Percentiles rank a stretch among this genome's conserved stretches.
Conservation (phyloP, 2,888 invertebrate species). For the Pandemis corylana region DNA sequence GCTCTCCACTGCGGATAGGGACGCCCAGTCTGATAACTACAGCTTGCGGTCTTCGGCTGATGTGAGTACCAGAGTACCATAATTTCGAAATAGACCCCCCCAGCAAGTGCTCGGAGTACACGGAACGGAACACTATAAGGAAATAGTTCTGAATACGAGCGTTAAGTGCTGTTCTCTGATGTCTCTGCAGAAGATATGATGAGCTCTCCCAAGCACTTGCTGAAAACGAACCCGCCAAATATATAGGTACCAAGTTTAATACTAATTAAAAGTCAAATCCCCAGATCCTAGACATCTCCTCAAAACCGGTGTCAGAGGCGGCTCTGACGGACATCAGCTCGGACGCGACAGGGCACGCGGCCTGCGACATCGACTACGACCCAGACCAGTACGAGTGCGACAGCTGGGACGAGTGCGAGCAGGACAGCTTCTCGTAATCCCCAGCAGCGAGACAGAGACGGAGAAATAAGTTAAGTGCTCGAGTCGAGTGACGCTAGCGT, state of each 20-base stretch:
- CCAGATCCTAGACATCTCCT: constrained; percentile 81
- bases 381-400: constrained; percentile 81
- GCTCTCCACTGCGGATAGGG: constrained; percentile 66
- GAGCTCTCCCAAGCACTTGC: too few relatives aligned
- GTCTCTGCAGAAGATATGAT: too few relatives aligned
- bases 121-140: too few relatives aligned
- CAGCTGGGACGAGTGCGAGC: constrained; percentile 84
- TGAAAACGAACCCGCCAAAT: too few relatives aligned
- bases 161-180: too few relatives aligned
- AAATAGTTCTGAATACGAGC: too few relatives aligned
- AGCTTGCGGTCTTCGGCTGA: constrained; percentile 80
- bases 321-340: constrained; percentile 81
- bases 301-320: constrained; percentile 81
- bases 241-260: not conserved
- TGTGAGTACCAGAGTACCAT: constrained; percentile 57
- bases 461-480: constrained; percentile 28
- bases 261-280: not conserved
- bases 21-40: constrained; percentile 80
- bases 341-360: constrained; percentile 82
- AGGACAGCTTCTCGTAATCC: constrained; percentile 80
- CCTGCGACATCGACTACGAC: constrained; percentile 83
- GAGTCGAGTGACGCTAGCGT: constrained; percentile 8
- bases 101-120: too few relatives aligned
- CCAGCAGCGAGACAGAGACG: constrained; percentile 8
- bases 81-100: too few relatives aligned